phyloP scores from a whole-genome alignment of 1,140 invertebrate species.

The Saxidomus purpurata region DNA sequence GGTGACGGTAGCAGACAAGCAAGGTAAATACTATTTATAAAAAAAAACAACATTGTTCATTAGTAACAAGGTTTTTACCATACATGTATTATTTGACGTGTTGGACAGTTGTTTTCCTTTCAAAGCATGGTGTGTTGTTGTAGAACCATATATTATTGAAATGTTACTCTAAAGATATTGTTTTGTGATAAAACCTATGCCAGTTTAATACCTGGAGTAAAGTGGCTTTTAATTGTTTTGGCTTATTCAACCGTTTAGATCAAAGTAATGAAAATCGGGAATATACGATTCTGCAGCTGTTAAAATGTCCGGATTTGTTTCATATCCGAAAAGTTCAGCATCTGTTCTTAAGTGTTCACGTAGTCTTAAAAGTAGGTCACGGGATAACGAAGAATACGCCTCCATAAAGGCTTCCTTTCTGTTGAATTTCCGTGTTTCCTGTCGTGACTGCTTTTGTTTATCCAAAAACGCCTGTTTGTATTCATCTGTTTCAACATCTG shows the following conservation, averaged over 20 bases:
- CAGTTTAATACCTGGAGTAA: too few species aligned
- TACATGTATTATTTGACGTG: too few species aligned
- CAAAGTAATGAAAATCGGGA: constrained; percentile 8
- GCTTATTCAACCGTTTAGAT: background rate
- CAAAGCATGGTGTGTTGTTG: background rate
- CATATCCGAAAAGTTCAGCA: constrained; percentile 46
- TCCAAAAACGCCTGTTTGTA: constrained; percentile 67
- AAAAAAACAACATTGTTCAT: too few species aligned
- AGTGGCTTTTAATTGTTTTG: too few species aligned
- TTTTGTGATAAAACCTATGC: too few species aligned
- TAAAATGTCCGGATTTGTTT: constrained; percentile 13
- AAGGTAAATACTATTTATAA: too few species aligned
- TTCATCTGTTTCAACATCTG: constrained; percentile 65
- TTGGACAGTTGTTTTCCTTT: too few species aligned
- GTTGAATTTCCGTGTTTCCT: constrained; percentile 64
- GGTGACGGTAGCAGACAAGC: too few species aligned
- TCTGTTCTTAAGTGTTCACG: constrained; percentile 53
- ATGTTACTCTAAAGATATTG: too few species aligned
- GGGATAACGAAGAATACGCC: constrained; percentile 68
- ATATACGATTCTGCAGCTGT: background rate
- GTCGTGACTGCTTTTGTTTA: constrained; percentile 70
- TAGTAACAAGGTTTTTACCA: too few species aligned
- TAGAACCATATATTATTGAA: too few species aligned
- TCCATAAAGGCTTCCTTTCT: constrained; percentile 73
- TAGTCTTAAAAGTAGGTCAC: constrained; percentile 48